A percentile compares a stretch with the other conserved stretches of the same genome.
phyloP scores from a whole-genome alignment of 2,888 invertebrate species.

The Pinctada fucata region DNA sequence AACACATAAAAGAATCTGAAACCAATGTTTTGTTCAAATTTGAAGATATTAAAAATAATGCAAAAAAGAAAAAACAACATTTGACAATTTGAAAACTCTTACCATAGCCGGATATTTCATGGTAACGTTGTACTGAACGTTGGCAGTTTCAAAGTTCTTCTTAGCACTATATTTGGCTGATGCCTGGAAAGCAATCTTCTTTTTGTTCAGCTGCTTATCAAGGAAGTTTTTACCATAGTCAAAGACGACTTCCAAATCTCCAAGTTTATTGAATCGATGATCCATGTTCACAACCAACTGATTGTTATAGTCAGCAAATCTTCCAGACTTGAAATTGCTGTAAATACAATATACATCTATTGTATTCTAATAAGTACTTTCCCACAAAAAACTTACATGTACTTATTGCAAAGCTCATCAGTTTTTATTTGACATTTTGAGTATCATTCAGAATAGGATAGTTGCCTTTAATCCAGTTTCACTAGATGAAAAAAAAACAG shows the following conservation, averaged over 20 bases:
- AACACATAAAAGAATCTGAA: no score
- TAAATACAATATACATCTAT: not conserved
- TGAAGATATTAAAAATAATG: no score
- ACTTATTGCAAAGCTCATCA: no score
- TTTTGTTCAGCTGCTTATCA: slow-evolving; percentile 46
- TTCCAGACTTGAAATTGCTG: slow-evolving; percentile 37
- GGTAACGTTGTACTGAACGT: slow-evolving; percentile 46
- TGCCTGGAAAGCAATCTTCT: slow-evolving; percentile 42
- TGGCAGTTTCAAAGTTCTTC: slow-evolving; percentile 16
- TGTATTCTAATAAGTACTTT: not conserved
- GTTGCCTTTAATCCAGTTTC: no score
- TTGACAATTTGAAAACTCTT: not conserved
- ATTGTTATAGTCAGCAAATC: slow-evolving; percentile 38
- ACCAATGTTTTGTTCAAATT: no score
- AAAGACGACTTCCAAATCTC: slow-evolving; percentile 37
- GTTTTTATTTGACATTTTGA: not conserved
- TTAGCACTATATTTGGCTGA: slow-evolving; percentile 43
- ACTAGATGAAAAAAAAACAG: no score
- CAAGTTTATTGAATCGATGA: slow-evolving; percentile 25
- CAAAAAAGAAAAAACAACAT: no score
- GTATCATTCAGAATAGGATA: no score
- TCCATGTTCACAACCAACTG: slow-evolving; percentile 15
- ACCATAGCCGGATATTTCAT: slow-evolving; percentile 54
- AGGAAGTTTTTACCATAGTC: slow-evolving; percentile 58
- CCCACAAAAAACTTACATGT: not conserved